These are phyloP conservation scores for Drepana falcataria DNA, from an alignment of 2,888 invertebrate species.

Conservation along the genomic window DNA sequence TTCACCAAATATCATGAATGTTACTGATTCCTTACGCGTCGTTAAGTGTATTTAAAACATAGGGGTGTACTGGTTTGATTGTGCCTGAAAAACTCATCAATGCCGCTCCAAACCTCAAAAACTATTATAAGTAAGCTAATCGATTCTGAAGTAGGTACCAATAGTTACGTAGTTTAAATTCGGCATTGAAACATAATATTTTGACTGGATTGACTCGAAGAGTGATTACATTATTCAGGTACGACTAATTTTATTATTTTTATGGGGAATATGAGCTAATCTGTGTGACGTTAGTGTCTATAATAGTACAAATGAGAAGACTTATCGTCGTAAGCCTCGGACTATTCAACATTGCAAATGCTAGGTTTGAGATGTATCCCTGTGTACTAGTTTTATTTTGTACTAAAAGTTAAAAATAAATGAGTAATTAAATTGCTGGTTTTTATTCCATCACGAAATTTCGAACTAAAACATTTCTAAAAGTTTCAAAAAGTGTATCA, in stretches of 20 bases:
- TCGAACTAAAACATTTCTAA: neutral
- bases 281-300: constrained; percentile 78
- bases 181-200: constrained; percentile 48
- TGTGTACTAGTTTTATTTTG: constrained; percentile 81
- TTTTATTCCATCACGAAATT: constrained; percentile 5
- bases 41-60: constrained; percentile 65
- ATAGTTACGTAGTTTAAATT: constrained; percentile 57
- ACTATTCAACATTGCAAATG: constrained; percentile 79
- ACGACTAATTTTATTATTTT: constrained; percentile 66
- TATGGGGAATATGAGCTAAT: constrained; percentile 71
- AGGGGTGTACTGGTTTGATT: constrained; percentile 73
- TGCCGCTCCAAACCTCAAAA: constrained; percentile 78
- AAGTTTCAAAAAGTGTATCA: too few species aligned
- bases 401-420: constrained; percentile 80
- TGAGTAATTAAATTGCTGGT: constrained; percentile 56
- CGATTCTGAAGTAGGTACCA: constrained; percentile 54
- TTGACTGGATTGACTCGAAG: constrained; percentile 59
- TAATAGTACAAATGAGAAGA: constrained; percentile 81
- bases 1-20: constrained; percentile 5
- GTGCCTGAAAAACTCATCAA: constrained; percentile 75
- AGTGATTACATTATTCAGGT: constrained; percentile 78
- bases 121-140: constrained; percentile 63
- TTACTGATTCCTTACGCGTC: constrained; percentile 19
- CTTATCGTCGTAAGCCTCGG: constrained; percentile 79
- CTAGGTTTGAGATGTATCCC: constrained; percentile 80